A percentile compares a stretch with the other conserved stretches of the same genome.
Conservation (phyloP, 2,888 invertebrate genomes). For the Bimastos eiseni region DNA sequence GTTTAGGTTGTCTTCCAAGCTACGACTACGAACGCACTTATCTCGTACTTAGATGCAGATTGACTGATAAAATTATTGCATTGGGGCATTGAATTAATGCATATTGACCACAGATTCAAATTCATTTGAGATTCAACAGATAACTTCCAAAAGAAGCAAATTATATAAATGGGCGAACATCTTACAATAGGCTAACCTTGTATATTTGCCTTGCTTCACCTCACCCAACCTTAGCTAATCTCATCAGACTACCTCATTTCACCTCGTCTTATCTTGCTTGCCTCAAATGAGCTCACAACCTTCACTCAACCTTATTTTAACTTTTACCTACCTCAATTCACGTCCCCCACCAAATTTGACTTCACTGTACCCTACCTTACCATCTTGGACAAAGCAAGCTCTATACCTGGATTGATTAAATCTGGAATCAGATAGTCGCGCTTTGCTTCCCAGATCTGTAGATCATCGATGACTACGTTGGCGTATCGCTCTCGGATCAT, state of each 20-base stretch:
- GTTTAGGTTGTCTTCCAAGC: neutral
- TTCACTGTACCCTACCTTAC: no score
- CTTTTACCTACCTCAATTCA: neutral
- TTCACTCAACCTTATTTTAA: no score
- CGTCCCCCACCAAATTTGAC: no score
- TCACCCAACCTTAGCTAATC: no score
- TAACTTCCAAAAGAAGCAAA: neutral
- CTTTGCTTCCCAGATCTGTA: slow-evolving; percentile 46
- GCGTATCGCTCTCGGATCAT: slow-evolving; percentile 49
- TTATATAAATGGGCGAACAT: neutral
- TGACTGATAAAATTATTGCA: neutral
- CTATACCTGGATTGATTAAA: slow-evolving; percentile 9
- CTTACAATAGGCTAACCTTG: neutral
- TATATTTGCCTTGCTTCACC: no score
- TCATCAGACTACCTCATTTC: no score
- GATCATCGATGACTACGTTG: slow-evolving; percentile 52
- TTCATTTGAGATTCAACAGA: neutral
- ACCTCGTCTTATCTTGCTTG: no score
- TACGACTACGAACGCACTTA: neutral
- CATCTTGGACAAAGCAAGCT: no score
- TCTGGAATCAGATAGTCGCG: slow-evolving; percentile 43
- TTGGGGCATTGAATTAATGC: neutral
- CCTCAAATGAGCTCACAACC: no score
- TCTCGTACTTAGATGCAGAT: neutral
- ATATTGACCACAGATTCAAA: neutral